Conservation (phyloP, 2,113 vertebrate species). For the Indicator indicator region DNA sequence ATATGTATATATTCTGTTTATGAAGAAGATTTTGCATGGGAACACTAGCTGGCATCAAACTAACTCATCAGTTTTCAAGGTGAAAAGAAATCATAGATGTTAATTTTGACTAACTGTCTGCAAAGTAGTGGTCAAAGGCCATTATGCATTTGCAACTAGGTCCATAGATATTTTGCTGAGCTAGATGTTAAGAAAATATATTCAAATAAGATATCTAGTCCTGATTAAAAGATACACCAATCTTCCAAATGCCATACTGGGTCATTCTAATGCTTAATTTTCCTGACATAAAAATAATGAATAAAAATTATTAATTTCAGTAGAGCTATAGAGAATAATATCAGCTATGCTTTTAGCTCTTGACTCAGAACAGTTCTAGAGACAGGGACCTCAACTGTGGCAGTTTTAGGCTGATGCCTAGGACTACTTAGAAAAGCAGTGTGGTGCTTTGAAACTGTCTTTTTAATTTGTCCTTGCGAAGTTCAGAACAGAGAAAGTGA, state of each 20-base stretch:
- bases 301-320: slow-evolving; percentile 15
- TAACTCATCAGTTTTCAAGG: not conserved
- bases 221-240: not conserved
- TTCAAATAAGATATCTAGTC: not conserved
- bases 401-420: too few relatives aligned
- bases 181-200: not conserved
- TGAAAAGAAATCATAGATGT: not conserved
- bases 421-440: not conserved
- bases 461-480: too few relatives aligned
- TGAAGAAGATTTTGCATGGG: not conserved
- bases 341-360: slow-evolving; percentile 13
- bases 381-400: not conserved
- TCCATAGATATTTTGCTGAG: not conserved
- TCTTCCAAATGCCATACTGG: not conserved
- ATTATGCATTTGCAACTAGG: not conserved
- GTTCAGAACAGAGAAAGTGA: too few relatives aligned
- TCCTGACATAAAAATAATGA: not conserved
- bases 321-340: not conserved
- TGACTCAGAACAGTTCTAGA: not conserved
- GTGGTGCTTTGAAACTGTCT: too few relatives aligned
- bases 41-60: not conserved
- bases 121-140: not conserved
- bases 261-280: not conserved
- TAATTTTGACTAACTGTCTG: not conserved
- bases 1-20: not conserved